phyloP scores from a whole-genome alignment of 2,113 vertebrate genomes.

The Barnardius zonarius region DNA sequence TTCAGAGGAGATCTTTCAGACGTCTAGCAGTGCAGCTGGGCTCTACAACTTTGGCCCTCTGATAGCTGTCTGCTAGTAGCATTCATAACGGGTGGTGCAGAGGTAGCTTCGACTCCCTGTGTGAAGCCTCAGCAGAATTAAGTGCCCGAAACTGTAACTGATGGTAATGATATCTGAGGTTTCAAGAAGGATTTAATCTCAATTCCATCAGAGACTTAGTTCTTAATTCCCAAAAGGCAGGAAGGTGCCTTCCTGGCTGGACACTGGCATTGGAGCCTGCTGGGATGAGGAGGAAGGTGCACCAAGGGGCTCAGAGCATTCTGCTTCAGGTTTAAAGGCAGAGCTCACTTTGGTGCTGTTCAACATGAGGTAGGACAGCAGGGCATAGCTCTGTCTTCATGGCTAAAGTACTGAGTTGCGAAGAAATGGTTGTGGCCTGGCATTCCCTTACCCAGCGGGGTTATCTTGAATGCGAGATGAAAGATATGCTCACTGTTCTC shows the following conservation, averaged over 20 bases:
- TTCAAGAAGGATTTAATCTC: background rate
- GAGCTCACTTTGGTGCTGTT: background rate
- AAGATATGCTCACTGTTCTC: background rate
- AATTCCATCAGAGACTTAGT: background rate
- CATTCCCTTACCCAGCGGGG: background rate
- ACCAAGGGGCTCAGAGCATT: background rate
- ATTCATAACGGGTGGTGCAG: background rate
- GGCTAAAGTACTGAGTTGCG: background rate
- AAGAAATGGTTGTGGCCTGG: background rate
- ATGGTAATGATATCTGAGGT: background rate
- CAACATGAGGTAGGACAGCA: background rate
- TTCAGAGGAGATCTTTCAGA: background rate
- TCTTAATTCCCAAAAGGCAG: background rate
- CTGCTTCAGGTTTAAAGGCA: background rate
- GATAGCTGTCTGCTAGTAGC: background rate
- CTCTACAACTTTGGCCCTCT: background rate
- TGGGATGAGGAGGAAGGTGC: background rate
- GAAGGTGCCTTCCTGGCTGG: background rate
- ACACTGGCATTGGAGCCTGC: background rate
- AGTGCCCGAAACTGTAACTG: background rate
- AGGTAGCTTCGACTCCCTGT: background rate
- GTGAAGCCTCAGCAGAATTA: slow-evolving; percentile 2
- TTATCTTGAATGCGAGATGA: background rate
- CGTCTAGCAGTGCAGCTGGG: background rate
- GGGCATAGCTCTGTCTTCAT: background rate